These are phyloP conservation scores for Metopia argyrocephala DNA, from an alignment of 2,888 invertebrate genomes.

Conservation along the genomic window DNA sequence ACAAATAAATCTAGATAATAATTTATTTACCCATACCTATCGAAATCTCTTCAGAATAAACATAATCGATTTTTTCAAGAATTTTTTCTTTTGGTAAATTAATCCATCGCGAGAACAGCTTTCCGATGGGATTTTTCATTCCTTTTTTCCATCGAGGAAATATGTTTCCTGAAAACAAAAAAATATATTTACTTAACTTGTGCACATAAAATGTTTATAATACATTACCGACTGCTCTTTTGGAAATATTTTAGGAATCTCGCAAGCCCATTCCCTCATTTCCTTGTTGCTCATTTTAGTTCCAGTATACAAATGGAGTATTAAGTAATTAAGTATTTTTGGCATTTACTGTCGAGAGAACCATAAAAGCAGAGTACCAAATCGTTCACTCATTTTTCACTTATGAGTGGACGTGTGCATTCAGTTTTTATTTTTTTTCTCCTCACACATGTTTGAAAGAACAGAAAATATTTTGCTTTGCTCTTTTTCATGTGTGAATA, in stretches of 20 bases:
- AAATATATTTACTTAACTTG: slow-evolving; percentile 25
- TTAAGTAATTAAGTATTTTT: slow-evolving; percentile 20
- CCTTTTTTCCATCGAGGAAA: slow-evolving; percentile 36
- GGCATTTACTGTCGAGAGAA: slow-evolving; percentile 11
- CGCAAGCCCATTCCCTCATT: slow-evolving; percentile 33
- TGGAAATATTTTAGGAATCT: slow-evolving; percentile 33
- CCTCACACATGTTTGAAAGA: no score
- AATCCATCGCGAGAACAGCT: slow-evolving; percentile 24
- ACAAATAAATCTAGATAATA: no score
- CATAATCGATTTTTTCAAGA: slow-evolving; percentile 14
- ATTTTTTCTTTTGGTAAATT: slow-evolving; percentile 28
- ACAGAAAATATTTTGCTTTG: no score
- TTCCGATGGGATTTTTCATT: slow-evolving; percentile 33
- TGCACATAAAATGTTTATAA: slow-evolving; percentile 28
- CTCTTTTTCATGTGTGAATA: no score
- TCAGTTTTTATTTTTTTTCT: no score
- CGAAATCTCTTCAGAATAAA: slow-evolving; percentile 24
- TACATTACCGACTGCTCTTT: slow-evolving; percentile 34
- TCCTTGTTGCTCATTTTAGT: slow-evolving; percentile 37
- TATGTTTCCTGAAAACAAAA: slow-evolving; percentile 34
- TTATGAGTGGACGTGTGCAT: no score
- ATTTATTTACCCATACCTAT: no score
- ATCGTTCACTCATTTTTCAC: no score
- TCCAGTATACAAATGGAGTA: slow-evolving; percentile 18
- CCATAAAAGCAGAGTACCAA: no score